These are phyloP conservation scores for Mastomys natalensis DNA, from an alignment of 2,113 vertebrate genomes.

Conservation along the genomic window DNA sequence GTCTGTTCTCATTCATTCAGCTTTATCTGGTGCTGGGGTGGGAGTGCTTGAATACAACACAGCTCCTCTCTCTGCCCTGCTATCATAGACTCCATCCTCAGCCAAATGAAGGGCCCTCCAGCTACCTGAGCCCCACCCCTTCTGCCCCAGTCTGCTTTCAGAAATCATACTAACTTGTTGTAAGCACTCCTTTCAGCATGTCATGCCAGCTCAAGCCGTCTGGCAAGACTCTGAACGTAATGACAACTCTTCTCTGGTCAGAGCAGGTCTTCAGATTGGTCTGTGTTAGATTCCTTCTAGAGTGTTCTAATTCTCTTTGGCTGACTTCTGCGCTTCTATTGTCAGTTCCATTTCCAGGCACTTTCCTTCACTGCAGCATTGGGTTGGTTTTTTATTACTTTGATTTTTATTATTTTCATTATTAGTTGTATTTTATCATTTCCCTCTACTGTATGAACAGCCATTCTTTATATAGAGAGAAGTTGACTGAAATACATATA, in stretches of 20 bases:
- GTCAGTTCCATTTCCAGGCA: background rate
- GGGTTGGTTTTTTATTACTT: background rate
- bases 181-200: background rate
- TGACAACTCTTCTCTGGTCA: background rate
- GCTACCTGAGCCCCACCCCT: background rate
- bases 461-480: background rate
- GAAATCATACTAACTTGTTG: background rate
- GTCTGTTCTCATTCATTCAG: slow-evolving; percentile 57
- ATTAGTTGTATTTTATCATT: background rate
- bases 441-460: background rate
- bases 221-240: background rate
- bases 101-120: slow-evolving; percentile 28
- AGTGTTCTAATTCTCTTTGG: background rate
- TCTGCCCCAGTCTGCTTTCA: background rate
- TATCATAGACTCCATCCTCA: slow-evolving; percentile 10
- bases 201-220: background rate
- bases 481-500: background rate
- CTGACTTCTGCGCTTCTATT: background rate
- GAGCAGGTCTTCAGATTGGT: background rate
- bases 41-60: background rate
- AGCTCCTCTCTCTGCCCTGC: background rate
- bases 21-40: background rate
- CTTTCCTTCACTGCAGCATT: background rate
- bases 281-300: slow-evolving; percentile 20
- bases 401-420: too few relatives aligned